Evolutionary conservation across 2,888 invertebrate species (phyloP).

Genomic region (Drosophila testacea): DNA sequence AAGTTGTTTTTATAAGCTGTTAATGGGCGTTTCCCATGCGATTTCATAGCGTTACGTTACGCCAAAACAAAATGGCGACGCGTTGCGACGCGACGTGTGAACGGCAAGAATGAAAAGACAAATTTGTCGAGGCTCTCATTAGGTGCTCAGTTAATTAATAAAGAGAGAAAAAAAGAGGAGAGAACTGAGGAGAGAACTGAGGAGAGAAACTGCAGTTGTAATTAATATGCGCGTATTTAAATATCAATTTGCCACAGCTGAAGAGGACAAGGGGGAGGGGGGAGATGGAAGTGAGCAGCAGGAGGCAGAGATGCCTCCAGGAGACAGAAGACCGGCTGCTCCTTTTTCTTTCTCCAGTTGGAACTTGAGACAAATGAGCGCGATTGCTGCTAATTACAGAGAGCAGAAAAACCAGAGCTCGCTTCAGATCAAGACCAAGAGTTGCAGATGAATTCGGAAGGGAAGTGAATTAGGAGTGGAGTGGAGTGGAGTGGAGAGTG

Average conservation of each 20-base stretch:
- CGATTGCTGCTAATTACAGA: conserved; percentile 78
- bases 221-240: conserved; percentile 83
- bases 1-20: conserved; percentile 71
- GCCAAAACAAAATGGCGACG: conserved; percentile 28
- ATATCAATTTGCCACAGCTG: conserved; percentile 76
- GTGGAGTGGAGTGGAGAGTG: conserved; percentile 11
- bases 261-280: conserved; percentile 12
- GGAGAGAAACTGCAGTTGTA: conserved; percentile 54
- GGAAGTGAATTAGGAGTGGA: conserved; percentile 1
- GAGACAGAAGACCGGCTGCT: conserved; percentile 32
- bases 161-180: conserved; percentile 35
- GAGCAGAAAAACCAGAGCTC: conserved; percentile 26
- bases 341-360: conserved; percentile 16
- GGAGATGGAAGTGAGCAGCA: conserved; percentile 13
- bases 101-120: conserved; percentile 62
- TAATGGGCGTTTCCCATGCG: conserved; percentile 81
- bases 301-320: conserved; percentile 8
- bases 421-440: conserved; percentile 1
- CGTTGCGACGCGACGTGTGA: conserved; percentile 44
- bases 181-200: neutral
- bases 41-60: conserved; percentile 45
- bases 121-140: conserved; percentile 71
- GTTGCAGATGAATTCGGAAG: neutral
- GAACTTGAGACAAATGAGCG: conserved; percentile 75
- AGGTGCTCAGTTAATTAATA: conserved; percentile 73